Evolutionary conservation across 2,888 invertebrate genomes (phyloP), one percentile per base, ranked within the genome.

Genomic region (Acrobasis suavella): DNA sequence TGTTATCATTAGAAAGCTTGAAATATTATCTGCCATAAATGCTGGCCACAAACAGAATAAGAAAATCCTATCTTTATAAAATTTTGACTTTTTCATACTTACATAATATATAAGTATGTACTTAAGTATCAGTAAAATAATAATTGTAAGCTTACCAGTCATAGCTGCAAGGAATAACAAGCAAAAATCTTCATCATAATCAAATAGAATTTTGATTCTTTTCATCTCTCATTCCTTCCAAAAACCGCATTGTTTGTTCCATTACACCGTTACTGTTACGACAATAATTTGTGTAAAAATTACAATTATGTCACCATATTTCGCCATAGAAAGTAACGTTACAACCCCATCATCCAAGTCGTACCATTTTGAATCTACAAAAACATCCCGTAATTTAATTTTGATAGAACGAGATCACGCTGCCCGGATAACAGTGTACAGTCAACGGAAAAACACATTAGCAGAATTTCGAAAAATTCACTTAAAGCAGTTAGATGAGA

Each of bases 361-460:
- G 9, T 56, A 56, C 56, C 56, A 56, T 56, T 56, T 56, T 42
- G 56, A 56, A 56, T 56, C 56, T 42, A 39, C 46, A 56, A 56
- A 38, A 42, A 56, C 42, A 56, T 46, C 42, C 8, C 22, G 46
- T 46, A 42, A 42, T 42, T 56, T 56, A 56, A 56, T 56, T 56
- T 56, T 56, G 56, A 56, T 56, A 42, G 56, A 56, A 56, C n/a
- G 42, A 56, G 42, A 56, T 56, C 42, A 42, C 8, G 42, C 42
- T 22, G 17, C 42, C 17, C 46, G 42, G 56, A 42, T 56, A 22
- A 16, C 39, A 22, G 12, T 1, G 56, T 56, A 56, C 56, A 56
- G 56, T 56, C 22, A 32, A 14, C 6, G 5, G 14, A 32, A 14
- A 12, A 52, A 22, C 2, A 52, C 22, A 10, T 14, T 46, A 0